Conservation (phyloP, 2,113 vertebrate species). For the Psettodes erumei region DNA sequence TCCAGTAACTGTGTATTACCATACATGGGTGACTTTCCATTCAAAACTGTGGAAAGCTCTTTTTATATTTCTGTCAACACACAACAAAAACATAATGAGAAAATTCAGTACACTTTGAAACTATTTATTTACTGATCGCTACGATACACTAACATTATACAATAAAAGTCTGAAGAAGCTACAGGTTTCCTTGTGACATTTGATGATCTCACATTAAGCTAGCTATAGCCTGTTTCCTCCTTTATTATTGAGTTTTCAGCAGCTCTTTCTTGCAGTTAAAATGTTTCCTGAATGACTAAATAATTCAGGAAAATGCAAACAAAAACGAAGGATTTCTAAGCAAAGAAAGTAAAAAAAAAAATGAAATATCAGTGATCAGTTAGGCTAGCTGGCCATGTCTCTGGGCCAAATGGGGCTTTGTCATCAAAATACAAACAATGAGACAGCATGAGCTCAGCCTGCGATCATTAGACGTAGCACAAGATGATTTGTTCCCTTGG, state of each 20-base stretch:
- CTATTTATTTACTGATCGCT: not conserved
- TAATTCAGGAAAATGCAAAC: not conserved
- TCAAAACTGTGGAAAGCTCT: not conserved
- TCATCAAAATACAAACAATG: constrained; percentile 7
- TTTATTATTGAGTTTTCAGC: not conserved
- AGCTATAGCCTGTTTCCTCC: not conserved
- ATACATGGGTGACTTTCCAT: not conserved
- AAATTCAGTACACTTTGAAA: not conserved
- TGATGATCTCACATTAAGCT: not conserved
- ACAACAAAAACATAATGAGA: not conserved
- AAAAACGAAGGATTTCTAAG: not conserved
- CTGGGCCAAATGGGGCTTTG: not conserved
- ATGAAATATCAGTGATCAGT: not conserved
- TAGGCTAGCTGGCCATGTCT: not conserved
- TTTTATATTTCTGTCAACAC: not conserved
- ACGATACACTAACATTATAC: not conserved
- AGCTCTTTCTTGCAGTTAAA: not conserved
- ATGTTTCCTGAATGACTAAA: not conserved
- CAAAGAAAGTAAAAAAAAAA: not conserved
- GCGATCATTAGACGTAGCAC: not conserved
- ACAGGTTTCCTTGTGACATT: not conserved
- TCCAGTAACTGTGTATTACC: not conserved
- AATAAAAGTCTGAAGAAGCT: not conserved
- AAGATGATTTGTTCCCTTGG: not conserved
- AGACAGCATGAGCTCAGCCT: not conserved